Evolutionary conservation across 1,140 invertebrate species (phyloP), one percentile per base, ranked within the genome.

Genomic region (Dinoponera quadriceps): DNA sequence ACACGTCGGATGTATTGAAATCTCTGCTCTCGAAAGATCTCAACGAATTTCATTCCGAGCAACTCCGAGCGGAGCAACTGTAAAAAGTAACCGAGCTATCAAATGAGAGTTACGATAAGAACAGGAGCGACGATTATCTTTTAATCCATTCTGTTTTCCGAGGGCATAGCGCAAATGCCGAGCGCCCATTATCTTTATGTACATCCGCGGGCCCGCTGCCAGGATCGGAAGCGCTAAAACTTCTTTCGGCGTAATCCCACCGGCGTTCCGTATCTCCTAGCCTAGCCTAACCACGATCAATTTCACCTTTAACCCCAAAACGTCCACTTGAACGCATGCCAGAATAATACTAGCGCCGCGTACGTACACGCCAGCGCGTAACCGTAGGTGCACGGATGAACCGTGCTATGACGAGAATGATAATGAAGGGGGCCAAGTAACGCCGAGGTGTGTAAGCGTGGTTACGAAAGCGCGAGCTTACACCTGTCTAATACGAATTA

Each of bases 281-380:
- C 54, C 62, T 57, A 73, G 77, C 72, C 80, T 57, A 72, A 75
- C 29, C 65, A 66, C 73, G 57, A 87, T 68, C 60, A 69, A 72
- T 77, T 80, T 38, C 44, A 77, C 65, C 48, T 57, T 68, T 78
- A 81, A 84, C 57, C 78, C 38, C 54, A 84, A 77, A 86, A 71
- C 82, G 81, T 87, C 73, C 86, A 90, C 62, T 91, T 92, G 92
- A 92, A 91, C 78, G 81, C 68, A 72, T 85, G 91, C 91, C 91
- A 92, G 82, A 84, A 89, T 85, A 88, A 81, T 82, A 85, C 27
- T 33, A 62, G 54, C 27, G 62, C 38, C 38, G 38, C 38, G 9
- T 44, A 4, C 38, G 9, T 5, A 44, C 9, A 44, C 38, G 38
- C 38, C 38, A 44, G 9, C 38, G 74, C 69, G n/a, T 51, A 49